A percentile compares a stretch with the other conserved stretches of the same genome.
Conservation (phyloP, 1,140 invertebrate genomes). For the Eumeta japonica region DNA sequence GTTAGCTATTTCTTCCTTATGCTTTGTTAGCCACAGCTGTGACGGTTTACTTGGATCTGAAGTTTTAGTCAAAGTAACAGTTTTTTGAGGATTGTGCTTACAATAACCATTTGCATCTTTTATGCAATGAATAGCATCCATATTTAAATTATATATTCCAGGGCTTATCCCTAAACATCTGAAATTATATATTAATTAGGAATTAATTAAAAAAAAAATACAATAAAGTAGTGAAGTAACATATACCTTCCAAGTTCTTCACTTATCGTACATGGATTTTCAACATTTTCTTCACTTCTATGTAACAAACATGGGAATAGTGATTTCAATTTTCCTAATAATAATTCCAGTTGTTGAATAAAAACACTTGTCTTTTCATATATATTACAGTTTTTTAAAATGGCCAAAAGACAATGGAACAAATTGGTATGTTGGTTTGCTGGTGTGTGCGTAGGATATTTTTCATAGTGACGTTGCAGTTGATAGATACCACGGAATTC, state of each 20-base stretch:
- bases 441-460: slow-evolving; percentile 38
- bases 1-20: slow-evolving; percentile 11
- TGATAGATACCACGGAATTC: slow-evolving; percentile 37
- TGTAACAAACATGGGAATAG: slow-evolving; percentile 31
- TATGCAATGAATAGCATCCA: slow-evolving; percentile 36
- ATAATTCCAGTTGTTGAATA: slow-evolving; percentile 34
- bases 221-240: background rate
- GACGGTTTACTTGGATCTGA: slow-evolving; percentile 9
- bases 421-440: slow-evolving; percentile 34
- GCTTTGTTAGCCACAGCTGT: slow-evolving; percentile 8
- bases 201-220: background rate
- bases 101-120: slow-evolving; percentile 42
- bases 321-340: slow-evolving; percentile 34
- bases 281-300: slow-evolving; percentile 18
- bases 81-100: slow-evolving; percentile 28
- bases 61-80: slow-evolving; percentile 6
- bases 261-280: slow-evolving; percentile 26
- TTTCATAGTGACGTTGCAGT: slow-evolving; percentile 37
- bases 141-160: slow-evolving; percentile 40
- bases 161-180: slow-evolving; percentile 41
- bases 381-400: slow-evolving; percentile 28
- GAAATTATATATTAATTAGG: slow-evolving; percentile 10
- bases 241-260: slow-evolving; percentile 40
- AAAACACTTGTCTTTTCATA: slow-evolving; percentile 28
- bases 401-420: slow-evolving; percentile 39